These are phyloP conservation scores for Loripinus fragilis DNA, from an alignment of 2,888 invertebrate species.

Conservation along the genomic window DNA sequence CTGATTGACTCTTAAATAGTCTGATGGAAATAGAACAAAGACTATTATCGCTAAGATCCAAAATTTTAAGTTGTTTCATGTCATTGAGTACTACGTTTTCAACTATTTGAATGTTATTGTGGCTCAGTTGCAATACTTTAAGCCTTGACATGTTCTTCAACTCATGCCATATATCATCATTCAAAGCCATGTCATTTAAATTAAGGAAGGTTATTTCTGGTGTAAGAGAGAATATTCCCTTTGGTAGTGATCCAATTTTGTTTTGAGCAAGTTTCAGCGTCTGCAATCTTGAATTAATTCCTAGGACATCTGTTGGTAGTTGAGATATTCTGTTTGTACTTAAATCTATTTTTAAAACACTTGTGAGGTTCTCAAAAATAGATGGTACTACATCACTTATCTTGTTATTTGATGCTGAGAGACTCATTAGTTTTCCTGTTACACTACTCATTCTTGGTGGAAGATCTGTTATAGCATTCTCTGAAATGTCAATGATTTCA, in stretches of 20 bases:
- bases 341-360: neutral
- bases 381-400: neutral
- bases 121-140: neutral
- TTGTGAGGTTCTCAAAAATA: neutral
- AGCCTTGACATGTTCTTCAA: neutral
- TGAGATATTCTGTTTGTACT: neutral
- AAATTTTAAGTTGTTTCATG: neutral
- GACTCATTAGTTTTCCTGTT: neutral
- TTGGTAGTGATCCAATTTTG: neutral
- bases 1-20: neutral
- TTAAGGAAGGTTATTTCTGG: neutral
- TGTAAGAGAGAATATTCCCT: neutral
- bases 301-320: neutral
- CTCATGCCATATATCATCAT: neutral
- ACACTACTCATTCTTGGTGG: neutral
- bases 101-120: neutral
- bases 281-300: neutral
- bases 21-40: neutral
- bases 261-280: neutral
- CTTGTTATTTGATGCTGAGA: neutral
- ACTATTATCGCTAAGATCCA: neutral
- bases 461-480: neutral
- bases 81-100: neutral
- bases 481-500: neutral
- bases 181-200: neutral